Percentiles rank a stretch among this genome's conserved stretches.
phyloP scores from a whole-genome alignment of 2,888 invertebrate species.

The Leucoma salicis region DNA sequence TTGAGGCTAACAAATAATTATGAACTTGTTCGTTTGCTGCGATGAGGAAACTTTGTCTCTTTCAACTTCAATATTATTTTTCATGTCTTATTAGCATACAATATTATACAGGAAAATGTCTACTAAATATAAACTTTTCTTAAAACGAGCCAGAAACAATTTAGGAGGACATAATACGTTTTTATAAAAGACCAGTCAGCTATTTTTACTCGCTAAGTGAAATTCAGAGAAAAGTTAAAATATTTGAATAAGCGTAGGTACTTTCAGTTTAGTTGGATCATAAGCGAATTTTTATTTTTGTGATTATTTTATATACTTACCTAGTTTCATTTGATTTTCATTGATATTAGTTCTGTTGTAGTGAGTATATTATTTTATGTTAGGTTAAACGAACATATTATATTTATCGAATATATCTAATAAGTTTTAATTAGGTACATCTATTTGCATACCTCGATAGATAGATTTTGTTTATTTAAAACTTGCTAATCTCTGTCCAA shows the following conservation, averaged over 20 bases:
- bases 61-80: slow-evolving; percentile 40
- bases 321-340: neutral
- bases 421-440: too few species aligned
- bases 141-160: slow-evolving; percentile 24
- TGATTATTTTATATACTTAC: neutral
- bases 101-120: slow-evolving; percentile 18
- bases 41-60: slow-evolving; percentile 66
- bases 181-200: slow-evolving; percentile 19
- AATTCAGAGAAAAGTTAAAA: slow-evolving; percentile 24
- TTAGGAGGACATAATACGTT: slow-evolving; percentile 19
- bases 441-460: too few species aligned
- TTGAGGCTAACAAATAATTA: slow-evolving; percentile 68
- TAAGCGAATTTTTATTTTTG: slow-evolving; percentile 17
- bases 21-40: slow-evolving; percentile 57
- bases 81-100: slow-evolving; percentile 20
- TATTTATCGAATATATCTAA: too few species aligned
- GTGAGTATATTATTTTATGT: too few species aligned
- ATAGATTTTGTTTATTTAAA: too few species aligned
- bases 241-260: slow-evolving; percentile 20
- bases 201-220: slow-evolving; percentile 17
- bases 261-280: slow-evolving; percentile 19
- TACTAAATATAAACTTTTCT: slow-evolving; percentile 22
- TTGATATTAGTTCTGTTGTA: too few species aligned
- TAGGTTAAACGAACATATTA: too few species aligned
- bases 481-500: too few species aligned